These are phyloP conservation scores for Musca domestica DNA, from an alignment of 1,140 invertebrate species.

Conservation along the genomic window DNA sequence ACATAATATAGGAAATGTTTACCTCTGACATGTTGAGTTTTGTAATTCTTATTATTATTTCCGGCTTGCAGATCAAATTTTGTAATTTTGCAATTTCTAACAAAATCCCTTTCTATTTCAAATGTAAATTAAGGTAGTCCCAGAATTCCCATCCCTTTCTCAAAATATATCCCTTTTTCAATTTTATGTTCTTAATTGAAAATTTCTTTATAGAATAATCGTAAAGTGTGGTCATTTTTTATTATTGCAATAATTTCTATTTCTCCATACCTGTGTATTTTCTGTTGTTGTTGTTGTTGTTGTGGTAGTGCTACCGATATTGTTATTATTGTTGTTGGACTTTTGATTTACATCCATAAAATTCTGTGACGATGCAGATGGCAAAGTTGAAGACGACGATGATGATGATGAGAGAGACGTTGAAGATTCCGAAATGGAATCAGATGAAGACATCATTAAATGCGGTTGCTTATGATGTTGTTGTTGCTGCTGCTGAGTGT, in stretches of 20 bases:
- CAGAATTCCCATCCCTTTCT: no score
- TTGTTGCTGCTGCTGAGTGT: constrained; percentile 29
- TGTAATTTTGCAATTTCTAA: no score
- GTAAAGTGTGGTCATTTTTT: neutral
- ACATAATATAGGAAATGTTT: no score
- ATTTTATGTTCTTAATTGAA: neutral
- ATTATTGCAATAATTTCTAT: neutral
- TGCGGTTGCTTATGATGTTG: constrained; percentile 26
- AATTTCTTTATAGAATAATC: neutral
- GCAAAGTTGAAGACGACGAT: constrained; percentile 24
- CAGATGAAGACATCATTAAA: constrained; percentile 33
- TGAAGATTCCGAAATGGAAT: constrained; percentile 36
- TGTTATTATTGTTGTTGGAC: constrained; percentile 28
- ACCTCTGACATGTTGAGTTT: no score
- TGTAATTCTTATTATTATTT: no score
- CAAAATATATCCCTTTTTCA: neutral
- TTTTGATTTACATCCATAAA: constrained; percentile 40
- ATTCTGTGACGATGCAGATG: constrained; percentile 31
- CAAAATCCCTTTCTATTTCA: no score
- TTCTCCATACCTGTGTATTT: constrained; percentile 1
- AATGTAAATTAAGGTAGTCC: no score
- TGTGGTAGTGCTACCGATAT: constrained; percentile 28
- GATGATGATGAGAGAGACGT: constrained; percentile 39
- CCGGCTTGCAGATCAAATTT: no score
- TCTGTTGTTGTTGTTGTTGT: constrained; percentile 21